Percentiles rank a stretch among this genome's conserved stretches.
Conservation (phyloP, 2,888 invertebrate species). For the Stenodera caucasica region DNA sequence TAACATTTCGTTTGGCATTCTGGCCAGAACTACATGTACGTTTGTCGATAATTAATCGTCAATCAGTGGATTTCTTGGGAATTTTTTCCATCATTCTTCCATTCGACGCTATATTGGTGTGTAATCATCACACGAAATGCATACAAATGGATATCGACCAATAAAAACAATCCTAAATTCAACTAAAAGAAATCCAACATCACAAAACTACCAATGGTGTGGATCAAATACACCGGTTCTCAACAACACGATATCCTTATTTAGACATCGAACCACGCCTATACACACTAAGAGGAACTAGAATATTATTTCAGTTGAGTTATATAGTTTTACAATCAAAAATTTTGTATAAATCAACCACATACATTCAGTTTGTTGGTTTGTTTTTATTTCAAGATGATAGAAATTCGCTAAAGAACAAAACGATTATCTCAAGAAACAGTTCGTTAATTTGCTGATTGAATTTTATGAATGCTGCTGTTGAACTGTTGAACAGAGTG, state of each 20-base stretch:
- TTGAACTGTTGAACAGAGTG: conserved; percentile 16
- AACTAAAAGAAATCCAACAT: conserved; percentile 27
- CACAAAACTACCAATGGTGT: conserved; percentile 32
- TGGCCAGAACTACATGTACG: not conserved
- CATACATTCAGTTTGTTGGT: not conserved
- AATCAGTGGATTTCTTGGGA: conserved; percentile 4
- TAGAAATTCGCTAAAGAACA: too few species aligned
- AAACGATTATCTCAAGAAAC: not conserved
- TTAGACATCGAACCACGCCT: conserved; percentile 46
- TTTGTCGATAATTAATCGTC: conserved; percentile 5
- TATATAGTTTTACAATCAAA: conserved; percentile 35
- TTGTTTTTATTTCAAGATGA: too few species aligned
- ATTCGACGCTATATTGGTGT: conserved; percentile 1
- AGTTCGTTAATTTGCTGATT: conserved; percentile 15
- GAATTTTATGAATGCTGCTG: conserved; percentile 29
- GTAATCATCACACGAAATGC: conserved; percentile 17
- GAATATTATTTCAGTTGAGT: conserved; percentile 50
- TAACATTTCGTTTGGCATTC: conserved; percentile 2
- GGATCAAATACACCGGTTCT: conserved; percentile 36
- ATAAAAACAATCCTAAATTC: conserved; percentile 24
- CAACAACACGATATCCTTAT: conserved; percentile 29
- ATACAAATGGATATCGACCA: conserved; percentile 30
- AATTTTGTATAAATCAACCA: conserved; percentile 1
- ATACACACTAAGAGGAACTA: conserved; percentile 39
- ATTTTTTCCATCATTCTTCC: not conserved